Conservation (phyloP, 2,113 vertebrate genomes). For the Trogon surrucura region DNA sequence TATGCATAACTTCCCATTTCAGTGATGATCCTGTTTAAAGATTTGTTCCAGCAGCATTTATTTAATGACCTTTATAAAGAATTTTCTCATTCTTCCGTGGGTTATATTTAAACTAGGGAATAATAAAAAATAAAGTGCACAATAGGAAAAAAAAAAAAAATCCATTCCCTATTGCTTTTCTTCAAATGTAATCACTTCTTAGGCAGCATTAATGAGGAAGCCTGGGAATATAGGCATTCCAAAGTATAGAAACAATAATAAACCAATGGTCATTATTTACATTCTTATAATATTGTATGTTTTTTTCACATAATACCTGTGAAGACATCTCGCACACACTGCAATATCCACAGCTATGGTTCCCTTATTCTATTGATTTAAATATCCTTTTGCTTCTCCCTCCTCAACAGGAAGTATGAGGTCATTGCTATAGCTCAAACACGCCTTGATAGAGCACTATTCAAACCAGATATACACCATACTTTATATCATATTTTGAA, state of each 20-base stretch:
- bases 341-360: slow-evolving; percentile 24
- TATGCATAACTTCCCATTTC: slow-evolving; percentile 46
- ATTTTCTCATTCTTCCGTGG: slow-evolving; percentile 50
- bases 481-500: slow-evolving; percentile 68
- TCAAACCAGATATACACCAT: slow-evolving; percentile 52
- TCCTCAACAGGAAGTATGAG: slow-evolving; percentile 76
- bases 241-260: background rate
- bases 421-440: slow-evolving; percentile 65
- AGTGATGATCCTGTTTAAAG: slow-evolving; percentile 51
- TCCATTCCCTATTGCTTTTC: background rate
- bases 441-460: slow-evolving; percentile 56
- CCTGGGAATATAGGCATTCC: background rate
- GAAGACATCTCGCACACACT: slow-evolving; percentile 5
- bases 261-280: background rate
- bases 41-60: slow-evolving; percentile 56
- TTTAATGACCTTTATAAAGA: slow-evolving; percentile 68
- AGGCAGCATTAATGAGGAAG: slow-evolving; percentile 24
- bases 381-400: slow-evolving; percentile 64
- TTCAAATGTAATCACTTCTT: slow-evolving; percentile 1
- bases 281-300: background rate
- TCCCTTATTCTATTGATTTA: slow-evolving; percentile 72
- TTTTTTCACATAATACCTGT: background rate
- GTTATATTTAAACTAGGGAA: slow-evolving; percentile 54
- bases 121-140: slow-evolving; percentile 37
- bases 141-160: background rate